A percentile compares a stretch with the other conserved stretches of the same genome.
These are phyloP conservation scores for Taurulus bubalis DNA, from an alignment of 2,113 vertebrate genomes.

Conservation along the genomic window DNA sequence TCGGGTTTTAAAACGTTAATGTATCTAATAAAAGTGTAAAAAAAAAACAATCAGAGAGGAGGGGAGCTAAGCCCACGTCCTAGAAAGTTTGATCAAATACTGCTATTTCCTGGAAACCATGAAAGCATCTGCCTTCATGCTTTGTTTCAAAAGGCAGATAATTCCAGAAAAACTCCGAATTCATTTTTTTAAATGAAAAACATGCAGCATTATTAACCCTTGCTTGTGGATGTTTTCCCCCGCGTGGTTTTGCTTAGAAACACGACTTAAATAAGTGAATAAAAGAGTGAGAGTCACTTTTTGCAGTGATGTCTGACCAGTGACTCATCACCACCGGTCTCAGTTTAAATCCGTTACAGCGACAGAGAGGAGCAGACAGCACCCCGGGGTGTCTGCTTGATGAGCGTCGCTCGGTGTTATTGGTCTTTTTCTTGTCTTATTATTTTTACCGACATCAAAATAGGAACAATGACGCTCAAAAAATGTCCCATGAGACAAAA, in stretches of 20 bases:
- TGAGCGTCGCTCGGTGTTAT: background rate
- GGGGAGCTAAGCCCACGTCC: background rate
- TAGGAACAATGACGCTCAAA: constrained; percentile 29
- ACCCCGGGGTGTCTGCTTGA: background rate
- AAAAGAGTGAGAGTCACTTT: background rate
- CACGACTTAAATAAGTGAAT: background rate
- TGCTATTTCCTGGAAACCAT: background rate
- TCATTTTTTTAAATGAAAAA: background rate
- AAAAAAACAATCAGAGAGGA: background rate
- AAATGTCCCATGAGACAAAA: constrained; percentile 36
- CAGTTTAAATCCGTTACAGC: constrained; percentile 26
- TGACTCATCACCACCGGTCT: constrained; percentile 49
- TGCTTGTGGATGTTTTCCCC: background rate
- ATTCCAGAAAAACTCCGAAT: background rate
- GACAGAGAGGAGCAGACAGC: background rate
- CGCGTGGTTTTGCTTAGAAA: background rate
- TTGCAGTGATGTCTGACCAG: constrained; percentile 24
- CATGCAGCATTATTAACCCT: background rate
- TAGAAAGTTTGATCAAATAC: background rate
- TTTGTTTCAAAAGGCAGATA: background rate
- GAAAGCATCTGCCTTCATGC: background rate
- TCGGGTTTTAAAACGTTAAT: background rate
- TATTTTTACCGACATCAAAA: constrained; percentile 37
- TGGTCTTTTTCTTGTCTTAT: background rate
- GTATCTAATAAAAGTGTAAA: background rate